Evolutionary conservation across 2,888 invertebrate genomes (phyloP).

Genomic region (Microplitis manilae): DNA sequence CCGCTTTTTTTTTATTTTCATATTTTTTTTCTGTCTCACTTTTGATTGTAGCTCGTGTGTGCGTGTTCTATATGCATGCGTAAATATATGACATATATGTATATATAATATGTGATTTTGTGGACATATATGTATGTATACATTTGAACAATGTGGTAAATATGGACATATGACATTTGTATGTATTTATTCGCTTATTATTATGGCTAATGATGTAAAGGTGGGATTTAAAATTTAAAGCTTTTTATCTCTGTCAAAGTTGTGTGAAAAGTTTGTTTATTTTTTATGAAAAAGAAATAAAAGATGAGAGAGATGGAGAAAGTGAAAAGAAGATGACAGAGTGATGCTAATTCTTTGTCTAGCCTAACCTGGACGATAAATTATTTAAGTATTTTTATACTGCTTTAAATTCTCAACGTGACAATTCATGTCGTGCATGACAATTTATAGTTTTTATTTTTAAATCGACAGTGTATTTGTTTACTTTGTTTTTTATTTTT

Average conservation of each 20-base stretch:
- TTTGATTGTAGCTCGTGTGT: neutral
- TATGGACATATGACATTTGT: neutral
- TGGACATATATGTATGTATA: neutral
- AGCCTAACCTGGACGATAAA: slow-evolving; percentile 29
- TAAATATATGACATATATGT: neutral
- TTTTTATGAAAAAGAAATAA: slow-evolving; percentile 16
- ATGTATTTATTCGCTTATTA: neutral
- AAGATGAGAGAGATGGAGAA: neutral
- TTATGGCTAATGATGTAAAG: neutral
- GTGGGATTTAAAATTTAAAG: neutral
- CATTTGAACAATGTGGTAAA: neutral
- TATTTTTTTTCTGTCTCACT: slow-evolving; percentile 26
- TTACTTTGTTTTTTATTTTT: neutral
- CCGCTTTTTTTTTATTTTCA: slow-evolving; percentile 27
- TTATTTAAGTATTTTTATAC: neutral
- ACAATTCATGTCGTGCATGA: neutral
- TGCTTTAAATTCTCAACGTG: slow-evolving; percentile 7
- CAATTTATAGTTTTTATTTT: neutral
- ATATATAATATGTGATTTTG: neutral
- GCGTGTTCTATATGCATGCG: neutral
- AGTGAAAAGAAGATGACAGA: slow-evolving; percentile 15
- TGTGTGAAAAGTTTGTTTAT: neutral
- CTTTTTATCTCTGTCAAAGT: neutral
- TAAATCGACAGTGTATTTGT: neutral
- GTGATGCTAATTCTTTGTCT: slow-evolving; percentile 25